Evolutionary conservation across 2,888 invertebrate species (phyloP).

Genomic region (Trilocha varians): DNA sequence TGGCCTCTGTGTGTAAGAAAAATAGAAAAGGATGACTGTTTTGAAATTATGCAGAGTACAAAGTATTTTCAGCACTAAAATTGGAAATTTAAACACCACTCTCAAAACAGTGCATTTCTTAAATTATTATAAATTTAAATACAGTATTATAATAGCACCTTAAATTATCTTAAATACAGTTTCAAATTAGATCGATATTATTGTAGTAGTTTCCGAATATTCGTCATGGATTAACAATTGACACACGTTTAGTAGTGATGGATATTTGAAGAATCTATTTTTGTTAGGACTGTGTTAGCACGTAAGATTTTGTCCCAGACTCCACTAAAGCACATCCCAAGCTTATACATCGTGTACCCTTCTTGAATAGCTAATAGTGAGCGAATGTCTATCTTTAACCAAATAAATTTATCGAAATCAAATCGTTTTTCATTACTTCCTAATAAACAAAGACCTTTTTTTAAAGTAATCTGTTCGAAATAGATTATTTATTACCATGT

Average conservation of each 20-base stretch:
- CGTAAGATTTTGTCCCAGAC: constrained; percentile 10
- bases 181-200: too few species aligned
- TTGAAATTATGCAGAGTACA: too few species aligned
- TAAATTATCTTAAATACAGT: too few species aligned
- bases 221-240: too few species aligned
- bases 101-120: background rate
- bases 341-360: constrained; percentile 46
- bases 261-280: constrained; percentile 42
- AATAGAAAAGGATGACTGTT: background rate
- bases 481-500: too few species aligned
- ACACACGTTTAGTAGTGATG: background rate
- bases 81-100: too few species aligned
- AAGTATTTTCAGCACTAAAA: too few species aligned
- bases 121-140: constrained; percentile 2
- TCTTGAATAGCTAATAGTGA: constrained; percentile 53
- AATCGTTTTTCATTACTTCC: constrained; percentile 23
- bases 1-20: constrained; percentile 7
- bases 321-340: constrained; percentile 20
- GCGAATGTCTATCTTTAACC: constrained; percentile 38
- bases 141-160: constrained; percentile 23
- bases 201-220: too few species aligned
- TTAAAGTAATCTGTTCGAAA: too few species aligned
- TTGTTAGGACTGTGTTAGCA: constrained; percentile 48
- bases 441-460: too few species aligned
- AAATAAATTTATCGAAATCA: constrained; percentile 37